Percentiles rank a stretch among this genome's conserved stretches.
These are phyloP conservation scores for Nymphicus hollandicus DNA, from an alignment of 2,113 vertebrate species.

Conservation along the genomic window DNA sequence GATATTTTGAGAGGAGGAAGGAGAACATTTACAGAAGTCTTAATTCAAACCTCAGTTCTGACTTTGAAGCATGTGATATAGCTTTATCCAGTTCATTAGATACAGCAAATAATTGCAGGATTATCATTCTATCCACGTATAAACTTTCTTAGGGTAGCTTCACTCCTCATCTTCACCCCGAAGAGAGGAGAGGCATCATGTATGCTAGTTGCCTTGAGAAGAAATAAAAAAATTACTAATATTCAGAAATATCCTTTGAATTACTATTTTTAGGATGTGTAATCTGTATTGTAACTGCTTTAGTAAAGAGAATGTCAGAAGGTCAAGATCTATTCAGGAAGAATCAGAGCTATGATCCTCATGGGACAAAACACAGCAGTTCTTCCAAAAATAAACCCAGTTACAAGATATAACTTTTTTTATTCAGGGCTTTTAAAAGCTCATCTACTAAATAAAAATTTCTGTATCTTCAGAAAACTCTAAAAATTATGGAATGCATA, in stretches of 20 bases:
- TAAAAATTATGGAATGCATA: neutral
- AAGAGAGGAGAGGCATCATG: neutral
- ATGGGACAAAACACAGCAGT: neutral
- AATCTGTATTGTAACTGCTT: constrained; percentile 10
- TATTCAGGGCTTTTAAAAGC: neutral
- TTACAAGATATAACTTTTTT: neutral
- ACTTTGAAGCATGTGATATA: neutral
- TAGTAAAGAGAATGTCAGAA: constrained; percentile 2
- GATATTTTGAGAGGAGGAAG: neutral
- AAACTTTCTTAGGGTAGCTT: neutral
- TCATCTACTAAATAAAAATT: neutral
- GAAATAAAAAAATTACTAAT: neutral
- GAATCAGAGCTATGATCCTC: neutral
- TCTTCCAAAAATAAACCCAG: constrained; percentile 27
- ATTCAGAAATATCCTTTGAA: neutral
- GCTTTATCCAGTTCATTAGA: neutral
- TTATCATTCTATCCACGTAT: neutral
- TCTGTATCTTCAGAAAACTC: neutral
- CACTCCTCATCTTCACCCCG: neutral
- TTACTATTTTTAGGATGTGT: constrained; percentile 5
- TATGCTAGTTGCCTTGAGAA: neutral
- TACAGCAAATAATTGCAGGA: neutral
- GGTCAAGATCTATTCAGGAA: constrained; percentile 12
- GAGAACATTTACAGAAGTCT: neutral
- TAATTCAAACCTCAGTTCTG: neutral